Conservation (phyloP, 2,113 vertebrate species). For the Paralichthys olivaceus region DNA sequence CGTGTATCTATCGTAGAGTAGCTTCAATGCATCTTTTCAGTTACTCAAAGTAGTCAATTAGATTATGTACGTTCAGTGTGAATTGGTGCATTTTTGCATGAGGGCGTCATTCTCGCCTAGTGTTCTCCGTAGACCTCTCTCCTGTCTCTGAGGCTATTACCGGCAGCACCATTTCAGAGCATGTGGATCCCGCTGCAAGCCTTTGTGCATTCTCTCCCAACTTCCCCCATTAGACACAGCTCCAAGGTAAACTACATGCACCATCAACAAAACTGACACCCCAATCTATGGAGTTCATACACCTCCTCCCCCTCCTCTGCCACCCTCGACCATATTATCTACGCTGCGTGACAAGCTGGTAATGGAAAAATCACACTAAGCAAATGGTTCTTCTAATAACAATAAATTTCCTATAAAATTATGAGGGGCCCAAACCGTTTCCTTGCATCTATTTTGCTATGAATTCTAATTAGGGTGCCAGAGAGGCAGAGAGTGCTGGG, state of each 20-base stretch:
- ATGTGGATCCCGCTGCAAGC: constrained; percentile 36
- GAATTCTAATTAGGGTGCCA: constrained; percentile 96
- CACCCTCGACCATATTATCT: constrained; percentile 90
- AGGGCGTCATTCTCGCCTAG: constrained; percentile 4
- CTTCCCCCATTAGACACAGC: constrained; percentile 91
- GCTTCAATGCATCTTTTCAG: constrained; percentile 3
- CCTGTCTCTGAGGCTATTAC: constrained; percentile 44
- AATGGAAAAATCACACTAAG: constrained; percentile 99
- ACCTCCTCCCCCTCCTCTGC: constrained; percentile 66
- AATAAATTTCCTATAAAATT: constrained; percentile 99
- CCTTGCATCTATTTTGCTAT: constrained; percentile 99
- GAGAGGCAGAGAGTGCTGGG: constrained; percentile 94
- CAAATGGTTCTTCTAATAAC: constrained; percentile 99
- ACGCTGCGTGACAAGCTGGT: constrained; percentile 97
- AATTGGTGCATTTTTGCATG: background rate
- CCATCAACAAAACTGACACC: constrained; percentile 98
- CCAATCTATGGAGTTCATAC: constrained; percentile 96
- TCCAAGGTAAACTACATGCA: constrained; percentile 98
- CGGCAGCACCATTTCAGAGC: constrained; percentile 16
- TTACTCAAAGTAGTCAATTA: constrained; percentile 71
- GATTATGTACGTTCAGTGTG: constrained; percentile 14
- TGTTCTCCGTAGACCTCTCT: constrained; percentile 6
- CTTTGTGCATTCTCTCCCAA: constrained; percentile 89
- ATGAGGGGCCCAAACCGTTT: constrained; percentile 96
- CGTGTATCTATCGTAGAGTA: background rate